Evolutionary conservation across 2,113 vertebrate species (phyloP), one percentile per base, ranked within the genome.

Genomic region (Saccopteryx bilineata): DNA sequence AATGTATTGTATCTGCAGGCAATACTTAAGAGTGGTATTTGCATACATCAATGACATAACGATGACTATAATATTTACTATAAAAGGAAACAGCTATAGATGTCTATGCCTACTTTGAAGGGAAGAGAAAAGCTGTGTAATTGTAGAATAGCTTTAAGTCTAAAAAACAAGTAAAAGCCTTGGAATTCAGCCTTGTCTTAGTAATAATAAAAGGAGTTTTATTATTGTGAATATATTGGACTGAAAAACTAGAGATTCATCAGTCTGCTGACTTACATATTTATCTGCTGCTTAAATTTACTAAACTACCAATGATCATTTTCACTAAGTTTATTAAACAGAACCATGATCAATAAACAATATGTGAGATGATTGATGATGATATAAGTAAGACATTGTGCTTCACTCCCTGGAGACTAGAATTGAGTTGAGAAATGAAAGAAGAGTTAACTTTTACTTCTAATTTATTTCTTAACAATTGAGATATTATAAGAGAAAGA

Each of bases 71-170:
- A 21, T 76, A 61, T 69, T 90, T 92, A 63, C 87, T 86, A 56
- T 71, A n/a, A 26, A 81, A 87, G 28, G 5, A 72, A 80, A 86
- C 1, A 26, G 8, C 56, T 72, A 65, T 23, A 50, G 23, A 61
- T 90, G n/a, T 66, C 39, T 54, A 6, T 50, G 5, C 5, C 46
- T 66, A n/a, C 31, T 78, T 1, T 60, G 33, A 75, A 71, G 11
- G 71, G 65, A 80, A 91, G 60, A 93, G 69, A 85, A 95, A 92
- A 69, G 56, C 21, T 48, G 4, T 83, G 28, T 84, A 87, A 46
- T 50, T 81, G 21, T 26, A 85, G 50, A 68, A 69, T 56, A 76
- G 4, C 8, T 75, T 66, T 71, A 93, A 85, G 54, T 19, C 58
- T 92, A 26, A 63, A 87, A 31, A 90, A 13, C 50, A 88, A 88